Base-by-base conservation (phyloP, 2,113 vertebrate genomes). In the Silurus meridionalis region DNA sequence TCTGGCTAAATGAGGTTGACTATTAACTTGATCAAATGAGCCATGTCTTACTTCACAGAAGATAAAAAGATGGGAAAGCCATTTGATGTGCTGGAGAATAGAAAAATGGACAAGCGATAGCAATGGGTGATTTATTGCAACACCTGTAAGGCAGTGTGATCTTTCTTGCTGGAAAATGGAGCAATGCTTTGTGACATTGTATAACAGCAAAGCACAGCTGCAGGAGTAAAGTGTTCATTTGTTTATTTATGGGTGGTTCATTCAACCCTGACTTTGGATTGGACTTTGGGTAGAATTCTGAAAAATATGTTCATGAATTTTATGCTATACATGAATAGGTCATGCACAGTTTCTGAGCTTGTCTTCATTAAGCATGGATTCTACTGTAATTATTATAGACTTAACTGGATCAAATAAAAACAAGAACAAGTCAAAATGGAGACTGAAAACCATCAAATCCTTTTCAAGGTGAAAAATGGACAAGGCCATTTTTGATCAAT, bases 21-120 rank as follows among this genome's bases (percentile, higher is more conserved):
- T 83, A 83, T 72, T 72, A 83, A 74, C 53, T 83, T 3, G 25
- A 23, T 58, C 48, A 83, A 83, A 83, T 69, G 81, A 83, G 64
- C 64, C 81, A 9, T 37, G 81, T 50, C 81, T 17, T 83, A 53
- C 81, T 83, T 67, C 81, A 66, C 53, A 80, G 63, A 8, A 80
- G 61, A 80, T 69, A 78, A 80, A 64, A 37, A 57, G 53, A 84
- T 61, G 46, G 53, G 71, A 77, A 84, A 37, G 60, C 61, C 63
- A 9, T 58, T 50, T 3, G 53, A 48, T 57, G 25, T 83, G 52
- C 21, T 23, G 64, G 15, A 71, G 82, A 69, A 69, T 13, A 11
- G n/a, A 61, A 85, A 79, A 79, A 85, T 37, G 23, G 60, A 57
- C 23, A 13, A 53, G 28, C 4, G 61, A 67, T 28, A 14, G 52